These are phyloP conservation scores for Lineus longissimus DNA, from an alignment of 1,140 invertebrate species.

Conservation along the genomic window DNA sequence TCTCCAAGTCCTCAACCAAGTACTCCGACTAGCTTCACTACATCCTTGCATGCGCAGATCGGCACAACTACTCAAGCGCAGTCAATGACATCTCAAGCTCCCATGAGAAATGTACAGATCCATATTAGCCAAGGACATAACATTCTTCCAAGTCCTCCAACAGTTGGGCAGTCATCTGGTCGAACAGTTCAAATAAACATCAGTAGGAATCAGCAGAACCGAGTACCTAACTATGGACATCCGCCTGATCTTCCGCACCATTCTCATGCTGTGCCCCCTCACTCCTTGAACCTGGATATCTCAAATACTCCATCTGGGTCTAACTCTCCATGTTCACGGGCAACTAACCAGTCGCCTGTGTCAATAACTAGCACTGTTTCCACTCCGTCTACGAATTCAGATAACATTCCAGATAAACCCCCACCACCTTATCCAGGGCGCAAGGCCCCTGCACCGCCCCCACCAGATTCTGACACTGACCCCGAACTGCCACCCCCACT, in stretches of 20 bases:
- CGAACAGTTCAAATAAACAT: too few species aligned
- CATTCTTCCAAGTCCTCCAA: constrained; percentile 14
- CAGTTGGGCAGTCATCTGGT: constrained; percentile 19
- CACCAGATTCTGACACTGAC: constrained; percentile 27
- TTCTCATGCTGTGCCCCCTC: too few species aligned
- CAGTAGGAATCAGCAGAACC: too few species aligned
- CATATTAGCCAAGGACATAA: constrained; percentile 30
- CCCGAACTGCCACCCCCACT: constrained; percentile 44
- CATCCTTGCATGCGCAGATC: constrained; percentile 8
- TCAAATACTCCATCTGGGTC: constrained; percentile 29
- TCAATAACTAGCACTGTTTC: constrained; percentile 44
- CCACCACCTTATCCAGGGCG: constrained; percentile 47
- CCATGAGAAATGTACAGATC: constrained; percentile 35
- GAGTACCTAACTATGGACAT: too few species aligned
- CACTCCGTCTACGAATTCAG: constrained; percentile 46
- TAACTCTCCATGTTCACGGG: constrained; percentile 42
- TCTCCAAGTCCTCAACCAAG: constrained; percentile 6
- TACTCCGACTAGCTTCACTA: background rate
- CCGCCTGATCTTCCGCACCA: too few species aligned
- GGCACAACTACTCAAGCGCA: constrained; percentile 9
- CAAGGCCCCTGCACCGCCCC: constrained; percentile 7
- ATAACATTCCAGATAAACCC: constrained; percentile 45
- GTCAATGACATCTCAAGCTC: constrained; percentile 2
- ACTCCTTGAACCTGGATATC: too few species aligned
- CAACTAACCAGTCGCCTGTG: constrained; percentile 47